Percentiles rank a stretch among this genome's conserved stretches.
These are phyloP conservation scores for Galeruca laticollis DNA, from an alignment of 2,888 invertebrate species.

Conservation along the genomic window DNA sequence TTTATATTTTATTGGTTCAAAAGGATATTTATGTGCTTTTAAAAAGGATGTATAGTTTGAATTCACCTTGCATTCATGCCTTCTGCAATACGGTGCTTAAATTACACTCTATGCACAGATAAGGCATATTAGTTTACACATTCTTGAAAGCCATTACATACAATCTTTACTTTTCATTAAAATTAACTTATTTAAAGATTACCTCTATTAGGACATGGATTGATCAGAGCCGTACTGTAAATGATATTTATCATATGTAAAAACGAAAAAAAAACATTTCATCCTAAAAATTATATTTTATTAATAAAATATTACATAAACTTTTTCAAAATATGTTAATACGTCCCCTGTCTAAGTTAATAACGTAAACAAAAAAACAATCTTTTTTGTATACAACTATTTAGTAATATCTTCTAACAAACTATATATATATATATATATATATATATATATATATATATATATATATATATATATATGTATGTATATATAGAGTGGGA, in stretches of 20 bases:
- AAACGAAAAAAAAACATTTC: background rate
- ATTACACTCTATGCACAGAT: slow-evolving; percentile 37
- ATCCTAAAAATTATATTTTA: too few species aligned
- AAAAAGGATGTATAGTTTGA: slow-evolving; percentile 42
- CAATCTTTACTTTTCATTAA: slow-evolving; percentile 33
- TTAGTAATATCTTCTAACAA: too few species aligned
- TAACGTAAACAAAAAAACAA: too few species aligned
- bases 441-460: too few species aligned
- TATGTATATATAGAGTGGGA: too few species aligned
- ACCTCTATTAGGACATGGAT: slow-evolving; percentile 9
- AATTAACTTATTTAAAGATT: slow-evolving; percentile 30
- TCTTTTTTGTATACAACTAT: too few species aligned
- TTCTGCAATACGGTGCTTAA: slow-evolving; percentile 37
- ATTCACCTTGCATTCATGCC: slow-evolving; percentile 35
- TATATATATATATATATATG: too few species aligned
- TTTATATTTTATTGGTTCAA: slow-evolving; percentile 53
- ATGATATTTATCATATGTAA: background rate
- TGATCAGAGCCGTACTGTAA: background rate
- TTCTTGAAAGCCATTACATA: slow-evolving; percentile 39
- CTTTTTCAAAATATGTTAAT: too few species aligned
- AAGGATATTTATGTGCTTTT: slow-evolving; percentile 48
- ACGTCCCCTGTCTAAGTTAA: too few species aligned
- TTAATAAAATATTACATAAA: too few species aligned
- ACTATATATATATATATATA: too few species aligned
- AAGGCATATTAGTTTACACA: slow-evolving; percentile 42